Evolutionary conservation across 2,113 vertebrate species (phyloP), one percentile per base, ranked within the genome.

Genomic region (Phyllopteryx taeniolatus): DNA sequence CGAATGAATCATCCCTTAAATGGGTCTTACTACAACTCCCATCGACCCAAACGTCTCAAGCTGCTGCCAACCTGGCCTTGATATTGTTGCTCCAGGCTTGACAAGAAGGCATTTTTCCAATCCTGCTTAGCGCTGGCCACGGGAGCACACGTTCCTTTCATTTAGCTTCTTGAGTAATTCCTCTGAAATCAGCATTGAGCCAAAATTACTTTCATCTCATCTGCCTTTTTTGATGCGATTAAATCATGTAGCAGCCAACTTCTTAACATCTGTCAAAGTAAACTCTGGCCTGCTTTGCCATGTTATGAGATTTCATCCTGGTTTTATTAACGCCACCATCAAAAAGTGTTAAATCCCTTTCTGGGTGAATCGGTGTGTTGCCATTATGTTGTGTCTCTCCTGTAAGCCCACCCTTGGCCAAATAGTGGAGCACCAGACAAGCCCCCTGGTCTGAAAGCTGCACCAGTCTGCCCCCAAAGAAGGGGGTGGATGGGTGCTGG

Each of bases 61-160:
- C 76, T 84, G 79, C 81, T 83, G 72, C 60, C 79, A 74, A 72
- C 72, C 68, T 73, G 79, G 79, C 78, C 78, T 67, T 80, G 78
- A 85, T 79, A 74, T 86, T 78, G 77, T 67, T 66, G 63, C 62
- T 68, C 19, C 6, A 27, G 17, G 67, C 44, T 66, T 81, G 59
- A 69, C 61, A 62, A 51, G 46, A 73, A 63, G 64, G 67, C 43
- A n/a, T 8, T 67, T 74, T 65, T 31, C 67, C 59, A 44, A 10
- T 71, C 74, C 68, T 57, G 17, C 59, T 64, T 57, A 60, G 59
- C 53, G 22, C 39, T 53, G 53, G 62, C 19, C 2, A 4, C 35
- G n/a, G 39, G 44, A 71, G 35, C 39, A 67, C 71, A 70, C 11
- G 13, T 61, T 49, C 70, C 20, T 63, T 63, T 73, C 19, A 76